Conservation (phyloP, 1,140 invertebrate genomes). For the Calliphora vicina region DNA sequence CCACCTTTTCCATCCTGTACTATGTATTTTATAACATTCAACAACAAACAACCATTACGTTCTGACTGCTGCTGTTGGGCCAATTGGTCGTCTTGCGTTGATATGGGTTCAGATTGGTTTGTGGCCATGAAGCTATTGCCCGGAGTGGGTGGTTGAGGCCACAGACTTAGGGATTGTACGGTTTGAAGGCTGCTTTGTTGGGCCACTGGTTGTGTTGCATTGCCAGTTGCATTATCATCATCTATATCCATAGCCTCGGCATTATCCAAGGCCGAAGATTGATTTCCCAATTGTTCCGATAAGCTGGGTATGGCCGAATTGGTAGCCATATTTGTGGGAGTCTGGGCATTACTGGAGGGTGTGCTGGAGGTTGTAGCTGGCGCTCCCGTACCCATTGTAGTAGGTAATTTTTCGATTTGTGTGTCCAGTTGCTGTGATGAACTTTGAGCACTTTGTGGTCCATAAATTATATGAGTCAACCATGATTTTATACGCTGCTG, state of each 20-base stretch:
- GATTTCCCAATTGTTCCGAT: constrained; percentile 54
- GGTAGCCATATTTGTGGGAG: constrained; percentile 63
- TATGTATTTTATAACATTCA: constrained; percentile 77
- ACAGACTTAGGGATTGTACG: constrained; percentile 15
- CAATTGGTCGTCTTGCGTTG: constrained; percentile 20
- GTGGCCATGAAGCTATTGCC: constrained; percentile 38
- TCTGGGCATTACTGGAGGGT: constrained; percentile 63
- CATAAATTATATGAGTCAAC: constrained; percentile 74
- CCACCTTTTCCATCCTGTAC: constrained; percentile 73
- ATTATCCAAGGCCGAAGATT: constrained; percentile 40
- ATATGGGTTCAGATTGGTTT: constrained; percentile 37
- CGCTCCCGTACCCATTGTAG: background rate
- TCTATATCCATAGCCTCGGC: constrained; percentile 62
- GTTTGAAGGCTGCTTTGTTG: constrained; percentile 18
- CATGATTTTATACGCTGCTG: constrained; percentile 72
- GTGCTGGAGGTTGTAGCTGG: constrained; percentile 58
- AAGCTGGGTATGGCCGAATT: constrained; percentile 61
- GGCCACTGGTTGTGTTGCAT: background rate
- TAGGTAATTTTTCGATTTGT: constrained; percentile 31
- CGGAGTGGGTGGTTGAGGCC: constrained; percentile 26
- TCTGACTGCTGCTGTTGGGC: constrained; percentile 58
- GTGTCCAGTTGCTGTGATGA: constrained; percentile 11
- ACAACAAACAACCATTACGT: constrained; percentile 77
- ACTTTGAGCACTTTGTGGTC: constrained; percentile 45
- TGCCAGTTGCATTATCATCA: constrained; percentile 45